These are phyloP conservation scores for Micronisus gabar DNA, from an alignment of 2,113 vertebrate species.

Conservation along the genomic window DNA sequence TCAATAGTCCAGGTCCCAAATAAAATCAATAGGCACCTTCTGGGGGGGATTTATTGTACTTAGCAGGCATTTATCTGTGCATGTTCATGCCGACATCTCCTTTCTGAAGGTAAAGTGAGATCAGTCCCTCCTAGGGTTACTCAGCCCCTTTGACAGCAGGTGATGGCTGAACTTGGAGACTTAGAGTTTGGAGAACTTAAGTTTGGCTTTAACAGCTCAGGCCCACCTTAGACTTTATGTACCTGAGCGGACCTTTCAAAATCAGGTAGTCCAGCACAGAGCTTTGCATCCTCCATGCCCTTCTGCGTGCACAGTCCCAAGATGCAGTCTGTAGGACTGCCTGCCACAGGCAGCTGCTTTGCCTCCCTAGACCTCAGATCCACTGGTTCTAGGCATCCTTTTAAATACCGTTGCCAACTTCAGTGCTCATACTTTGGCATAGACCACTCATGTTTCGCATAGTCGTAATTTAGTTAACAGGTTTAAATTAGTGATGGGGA, in stretches of 20 bases:
- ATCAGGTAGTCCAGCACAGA: neutral
- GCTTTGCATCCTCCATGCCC: neutral
- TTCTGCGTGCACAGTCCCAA: neutral
- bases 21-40: neutral
- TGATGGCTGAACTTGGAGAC: neutral
- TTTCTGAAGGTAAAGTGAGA: neutral
- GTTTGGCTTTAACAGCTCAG: neutral
- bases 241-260: neutral
- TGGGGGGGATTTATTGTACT: neutral
- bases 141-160: neutral
- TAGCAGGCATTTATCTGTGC: neutral
- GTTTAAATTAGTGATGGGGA: neutral
- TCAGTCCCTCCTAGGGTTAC: neutral
- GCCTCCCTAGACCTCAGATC: neutral
- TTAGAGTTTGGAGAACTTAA: neutral
- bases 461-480: neutral
- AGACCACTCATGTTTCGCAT: neutral
- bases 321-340: neutral
- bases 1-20: neutral
- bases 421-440: neutral
- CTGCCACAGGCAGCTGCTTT: neutral
- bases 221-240: neutral
- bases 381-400: neutral
- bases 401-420: neutral
- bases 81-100: accelerated